Evolutionary conservation across 2,888 invertebrate genomes (phyloP).

Genomic region (Pemphredon lugubris): DNA sequence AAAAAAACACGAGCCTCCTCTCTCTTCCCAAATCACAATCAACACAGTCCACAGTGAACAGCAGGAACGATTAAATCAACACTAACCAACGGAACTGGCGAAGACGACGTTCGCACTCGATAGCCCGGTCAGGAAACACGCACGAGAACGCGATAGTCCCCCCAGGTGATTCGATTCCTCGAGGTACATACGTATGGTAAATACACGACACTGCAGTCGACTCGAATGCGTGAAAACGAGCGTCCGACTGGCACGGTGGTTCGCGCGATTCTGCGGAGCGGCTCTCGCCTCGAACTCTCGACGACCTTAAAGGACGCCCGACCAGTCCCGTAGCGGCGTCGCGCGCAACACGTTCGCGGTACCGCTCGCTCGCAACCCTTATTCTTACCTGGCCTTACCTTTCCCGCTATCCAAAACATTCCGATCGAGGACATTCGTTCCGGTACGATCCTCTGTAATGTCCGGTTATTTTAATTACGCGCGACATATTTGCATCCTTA

Average conservation of each 20-base stretch:
- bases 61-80: too few species aligned
- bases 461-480: too few species aligned
- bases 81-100: background rate
- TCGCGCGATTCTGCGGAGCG: conserved; percentile 56
- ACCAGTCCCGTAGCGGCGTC: conserved; percentile 55
- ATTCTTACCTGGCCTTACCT: too few species aligned
- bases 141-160: conserved; percentile 6
- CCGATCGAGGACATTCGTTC: too few species aligned
- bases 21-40: too few species aligned
- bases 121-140: conserved; percentile 1
- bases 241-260: conserved; percentile 60
- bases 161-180: too few species aligned
- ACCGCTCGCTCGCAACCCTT: conserved; percentile 5
- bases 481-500: too few species aligned
- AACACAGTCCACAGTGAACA: conserved; percentile 14
- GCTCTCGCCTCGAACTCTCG: too few species aligned
- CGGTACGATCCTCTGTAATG: too few species aligned
- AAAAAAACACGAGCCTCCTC: too few species aligned
- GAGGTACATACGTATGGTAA: too few species aligned
- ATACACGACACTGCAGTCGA: conserved; percentile 34
- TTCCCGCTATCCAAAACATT: background rate
- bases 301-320: conserved; percentile 59
- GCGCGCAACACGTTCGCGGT: conserved; percentile 45
- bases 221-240: conserved; percentile 35
- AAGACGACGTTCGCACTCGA: background rate